Base-by-base conservation (phyloP, 2,888 invertebrate genomes). In the Ormyrus rosae region DNA sequence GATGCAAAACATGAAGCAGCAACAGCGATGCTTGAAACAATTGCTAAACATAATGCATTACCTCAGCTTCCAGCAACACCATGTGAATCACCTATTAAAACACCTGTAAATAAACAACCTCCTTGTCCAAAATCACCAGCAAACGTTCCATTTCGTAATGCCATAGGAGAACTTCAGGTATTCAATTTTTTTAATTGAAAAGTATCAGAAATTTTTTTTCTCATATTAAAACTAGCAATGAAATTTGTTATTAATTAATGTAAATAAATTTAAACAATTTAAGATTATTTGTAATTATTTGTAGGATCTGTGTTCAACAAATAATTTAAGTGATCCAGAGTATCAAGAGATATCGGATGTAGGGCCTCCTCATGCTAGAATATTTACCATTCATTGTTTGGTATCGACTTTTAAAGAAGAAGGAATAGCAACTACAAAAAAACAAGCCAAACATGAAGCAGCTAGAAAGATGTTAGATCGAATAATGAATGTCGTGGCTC, bases 291-390 rank as follows among this genome's bases (percentile, higher is more conserved):
- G 34, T 34, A 46, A 58, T 55, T 53, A 72, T 74, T 19, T 34
- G 34, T 80, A 89, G 85, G 88, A 89, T 61, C 82, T 91, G 2
- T 92, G 91, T 81, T 65, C 83, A 0, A 86, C 86, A 5, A 88
- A 91, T 75, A 92, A 92, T 82, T 91, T 95, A 72, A 91, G 92
- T 19, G 88, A 87, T 11, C 93, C 93, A 4, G 86, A 89, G 63
- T 95, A 93, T 89, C 86, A 89, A 77, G 91, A 93, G 87, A 92
- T 93, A 81, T 92, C 93, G 13, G 94, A 94, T 89, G 92, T 94
- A 83, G 95, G 95, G 63, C 94, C 95, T 19, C 92, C 95, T 58
- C 95, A 95, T 91, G 91, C 92, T 76, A 93, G 93, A 84, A 91
- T 92, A 83, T 95, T 95, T 89, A 94, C 94, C 0, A 89, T 93